Conservation (phyloP, 2,888 invertebrate species). For the Drosophila parthenogenetica region DNA sequence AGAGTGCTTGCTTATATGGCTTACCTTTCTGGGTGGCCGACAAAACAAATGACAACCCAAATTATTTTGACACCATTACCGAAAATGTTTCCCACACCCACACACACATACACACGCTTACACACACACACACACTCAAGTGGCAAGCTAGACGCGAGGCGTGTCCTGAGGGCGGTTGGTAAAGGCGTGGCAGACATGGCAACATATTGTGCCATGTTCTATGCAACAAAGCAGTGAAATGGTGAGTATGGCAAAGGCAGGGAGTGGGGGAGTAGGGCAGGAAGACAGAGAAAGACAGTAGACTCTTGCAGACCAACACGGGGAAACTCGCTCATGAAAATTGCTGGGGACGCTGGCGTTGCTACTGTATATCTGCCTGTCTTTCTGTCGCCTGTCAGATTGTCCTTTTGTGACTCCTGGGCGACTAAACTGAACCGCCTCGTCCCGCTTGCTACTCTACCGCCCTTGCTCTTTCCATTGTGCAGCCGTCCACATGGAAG, state of each 20-base stretch:
- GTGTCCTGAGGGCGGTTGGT: conserved; percentile 21
- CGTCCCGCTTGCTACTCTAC: neutral
- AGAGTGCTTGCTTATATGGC: conserved; percentile 32
- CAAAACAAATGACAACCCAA: conserved; percentile 74
- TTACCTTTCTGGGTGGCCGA: conserved; percentile 57
- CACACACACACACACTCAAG: conserved; percentile 34
- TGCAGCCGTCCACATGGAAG: conserved; percentile 19
- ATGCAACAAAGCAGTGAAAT: conserved; percentile 54
- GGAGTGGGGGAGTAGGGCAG: neutral
- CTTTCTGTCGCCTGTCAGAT: conserved; percentile 31
- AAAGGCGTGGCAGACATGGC: conserved; percentile 65
- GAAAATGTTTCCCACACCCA: conserved; percentile 51
- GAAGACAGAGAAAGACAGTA: neutral
- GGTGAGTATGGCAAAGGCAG: conserved; percentile 11
- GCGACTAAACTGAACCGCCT: conserved; percentile 1
- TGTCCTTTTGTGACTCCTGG: conserved; percentile 48
- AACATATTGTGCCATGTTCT: conserved; percentile 76
- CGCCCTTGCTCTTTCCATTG: neutral
- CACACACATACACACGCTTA: conserved; percentile 14
- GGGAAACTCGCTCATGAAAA: conserved; percentile 52
- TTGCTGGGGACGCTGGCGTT: conserved; percentile 48
- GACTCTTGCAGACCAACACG: conserved; percentile 7
- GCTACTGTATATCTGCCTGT: conserved; percentile 39
- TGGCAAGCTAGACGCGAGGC: conserved; percentile 53
- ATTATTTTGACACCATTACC: conserved; percentile 80